Evolutionary conservation across 2,797 vertebrate genomes (phyloP).

Genomic region (Podarcis lilfordi): DNA sequence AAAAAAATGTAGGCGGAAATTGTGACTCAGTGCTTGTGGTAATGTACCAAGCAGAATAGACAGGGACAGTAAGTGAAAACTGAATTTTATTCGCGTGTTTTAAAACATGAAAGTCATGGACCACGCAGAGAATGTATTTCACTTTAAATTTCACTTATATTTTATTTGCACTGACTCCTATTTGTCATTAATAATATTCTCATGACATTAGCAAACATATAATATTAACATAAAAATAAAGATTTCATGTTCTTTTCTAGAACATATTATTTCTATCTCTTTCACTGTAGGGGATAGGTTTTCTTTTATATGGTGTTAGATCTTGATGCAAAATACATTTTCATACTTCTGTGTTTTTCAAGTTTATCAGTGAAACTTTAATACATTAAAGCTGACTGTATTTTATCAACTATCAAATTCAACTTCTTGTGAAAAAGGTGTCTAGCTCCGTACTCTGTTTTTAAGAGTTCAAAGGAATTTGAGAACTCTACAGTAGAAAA

Average conservation of each 20-base stretch:
- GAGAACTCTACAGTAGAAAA: not conserved
- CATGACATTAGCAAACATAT: not conserved
- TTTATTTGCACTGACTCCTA: conserved; percentile 7
- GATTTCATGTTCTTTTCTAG: not conserved
- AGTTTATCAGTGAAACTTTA: conserved; percentile 6
- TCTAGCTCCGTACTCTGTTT: not conserved
- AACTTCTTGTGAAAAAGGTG: not conserved
- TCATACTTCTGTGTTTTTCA: not conserved
- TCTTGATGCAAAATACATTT: not conserved
- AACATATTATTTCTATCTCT: conserved; percentile 15
- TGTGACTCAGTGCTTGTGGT: not conserved
- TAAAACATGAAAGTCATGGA: conserved; percentile 7
- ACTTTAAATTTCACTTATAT: accelerated
- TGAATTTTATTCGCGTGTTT: conserved; percentile 5
- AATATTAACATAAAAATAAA: not conserved
- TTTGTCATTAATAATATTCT: conserved; percentile 8
- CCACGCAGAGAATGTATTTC: not conserved
- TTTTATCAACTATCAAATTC: conserved; percentile 9
- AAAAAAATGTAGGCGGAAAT: not conserved
- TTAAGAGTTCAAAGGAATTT: not conserved
- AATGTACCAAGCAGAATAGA: not conserved
- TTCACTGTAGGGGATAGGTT: accelerated
- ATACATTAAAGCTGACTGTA: conserved; percentile 12
- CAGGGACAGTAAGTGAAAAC: not conserved
- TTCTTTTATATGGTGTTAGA: not conserved